These are phyloP conservation scores for Microdon myrmicae DNA, from an alignment of 2,888 invertebrate genomes.

Conservation along the genomic window DNA sequence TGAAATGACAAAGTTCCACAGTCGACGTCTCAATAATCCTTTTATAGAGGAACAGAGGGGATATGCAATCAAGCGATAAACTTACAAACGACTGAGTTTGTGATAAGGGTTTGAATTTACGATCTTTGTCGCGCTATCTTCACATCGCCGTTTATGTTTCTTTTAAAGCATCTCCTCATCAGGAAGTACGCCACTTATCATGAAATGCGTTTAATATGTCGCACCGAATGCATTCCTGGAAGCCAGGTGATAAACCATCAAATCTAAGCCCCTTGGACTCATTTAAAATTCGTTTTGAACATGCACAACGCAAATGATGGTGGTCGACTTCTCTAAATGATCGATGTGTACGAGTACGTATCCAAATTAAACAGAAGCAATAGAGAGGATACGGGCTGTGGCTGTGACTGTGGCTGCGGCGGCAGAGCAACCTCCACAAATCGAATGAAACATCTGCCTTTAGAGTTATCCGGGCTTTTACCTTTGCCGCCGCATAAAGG, in stretches of 20 bases:
- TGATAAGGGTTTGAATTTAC: conserved; percentile 27
- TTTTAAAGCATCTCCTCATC: conserved; percentile 18
- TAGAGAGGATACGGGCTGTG: conserved; percentile 2
- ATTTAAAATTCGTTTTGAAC: conserved; percentile 30
- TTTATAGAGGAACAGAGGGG: conserved; percentile 14
- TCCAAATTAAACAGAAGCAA: conserved; percentile 38
- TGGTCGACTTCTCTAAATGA: conserved; percentile 46
- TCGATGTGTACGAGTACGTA: conserved; percentile 50
- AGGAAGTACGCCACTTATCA: conserved; percentile 30
- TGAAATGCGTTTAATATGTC: conserved; percentile 13
- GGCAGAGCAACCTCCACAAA: conserved; percentile 23
- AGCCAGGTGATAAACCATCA: conserved; percentile 41
- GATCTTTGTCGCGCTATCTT: conserved; percentile 2
- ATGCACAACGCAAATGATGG: too few species aligned
- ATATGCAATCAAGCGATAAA: conserved; percentile 29
- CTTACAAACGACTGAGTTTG: conserved; percentile 8
- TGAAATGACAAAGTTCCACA: conserved; percentile 15
- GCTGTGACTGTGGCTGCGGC: too few species aligned
- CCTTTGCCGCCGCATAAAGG: conserved; percentile 38
- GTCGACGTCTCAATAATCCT: too few species aligned
- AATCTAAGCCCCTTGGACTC: conserved; percentile 41
- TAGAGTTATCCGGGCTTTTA: conserved; percentile 35
- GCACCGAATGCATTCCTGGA: conserved; percentile 31
- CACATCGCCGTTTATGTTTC: not conserved
- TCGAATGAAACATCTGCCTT: conserved; percentile 43